Base-by-base conservation (phyloP, 1,140 invertebrate genomes). In the Steinernema feltiae region DNA sequence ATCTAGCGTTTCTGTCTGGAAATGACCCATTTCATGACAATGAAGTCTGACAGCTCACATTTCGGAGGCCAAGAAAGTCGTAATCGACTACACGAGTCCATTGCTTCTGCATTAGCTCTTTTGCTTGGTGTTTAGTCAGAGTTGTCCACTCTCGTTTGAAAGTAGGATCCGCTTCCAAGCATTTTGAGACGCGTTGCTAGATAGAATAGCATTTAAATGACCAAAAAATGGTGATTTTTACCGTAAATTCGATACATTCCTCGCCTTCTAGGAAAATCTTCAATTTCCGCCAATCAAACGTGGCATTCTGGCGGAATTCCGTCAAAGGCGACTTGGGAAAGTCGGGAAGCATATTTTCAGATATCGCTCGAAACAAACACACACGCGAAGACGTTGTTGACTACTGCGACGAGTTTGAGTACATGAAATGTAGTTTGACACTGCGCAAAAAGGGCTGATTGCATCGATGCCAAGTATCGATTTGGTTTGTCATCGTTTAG, bases 271-370 rank as follows among this genome's bases (percentile, higher is more conserved):
- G 87, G 72, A 91, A 89, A 46, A 92, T 78, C 79, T 90, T 91
- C 86, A 94, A 89, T 76, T 90, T 87, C 86, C 92, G 92, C 92
- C 92, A 93, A 84, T 92, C 89, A 83, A 93, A 93, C 3, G 90
- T 90, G 1, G 92, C 90, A 74, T 88, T 89, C 78, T 90, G 90
- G 81, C 93, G 89, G 87, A 92, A 93, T 0, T 82, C 83, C 7
- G 35, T 41, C 35, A 41, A 41, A 41, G 35, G 35, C 7, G 7
- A 7, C 18, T 41, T 41, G 7, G 35, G 18, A 41, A 41, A 41
- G 35, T 41, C 7, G 35, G 35, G 18, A 41, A 18, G 18, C 35
- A 18, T n/a, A n/a, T n/a, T n/a, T n/a, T n/a, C n/a, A n/a, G n/a
- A n/a, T n/a, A 41, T 41, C 7, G 18, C 35, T 18, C 7, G 7